Percentiles rank a stretch among this genome's conserved stretches.
Conservation (phyloP, 2,797 vertebrate genomes). For the Delichon dasypus region DNA sequence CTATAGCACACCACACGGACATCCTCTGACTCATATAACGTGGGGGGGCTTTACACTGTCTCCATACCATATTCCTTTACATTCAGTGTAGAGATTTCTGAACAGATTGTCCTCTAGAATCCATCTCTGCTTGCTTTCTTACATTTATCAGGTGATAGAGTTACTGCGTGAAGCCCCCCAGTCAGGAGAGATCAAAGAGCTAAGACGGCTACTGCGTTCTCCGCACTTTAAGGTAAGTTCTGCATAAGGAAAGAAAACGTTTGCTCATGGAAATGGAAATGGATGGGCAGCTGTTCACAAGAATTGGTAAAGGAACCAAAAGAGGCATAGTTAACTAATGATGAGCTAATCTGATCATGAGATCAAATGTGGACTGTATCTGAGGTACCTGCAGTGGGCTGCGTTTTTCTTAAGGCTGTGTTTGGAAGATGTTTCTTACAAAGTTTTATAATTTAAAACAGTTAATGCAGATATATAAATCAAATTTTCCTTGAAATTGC, state of each 20-base stretch:
- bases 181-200: conserved; percentile 85
- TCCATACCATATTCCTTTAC: not conserved
- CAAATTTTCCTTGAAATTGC: not conserved
- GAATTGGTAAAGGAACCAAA: not conserved
- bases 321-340: not conserved
- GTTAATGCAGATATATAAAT: not conserved
- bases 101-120: not conserved
- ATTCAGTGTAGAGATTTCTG: not conserved
- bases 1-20: not conserved
- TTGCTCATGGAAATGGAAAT: not conserved
- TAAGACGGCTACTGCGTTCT: conserved; percentile 81
- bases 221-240: conserved; percentile 86
- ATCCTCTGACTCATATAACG: fast-evolving
- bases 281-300: not conserved
- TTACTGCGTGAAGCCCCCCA: conserved; percentile 76
- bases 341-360: not conserved
- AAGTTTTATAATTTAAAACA: not conserved
- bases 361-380: not conserved
- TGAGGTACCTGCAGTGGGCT: not conserved
- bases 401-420: not conserved
- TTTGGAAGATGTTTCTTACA: not conserved
- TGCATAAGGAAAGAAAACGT: not conserved
- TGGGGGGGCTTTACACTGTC: not conserved
- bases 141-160: conserved; percentile 76
- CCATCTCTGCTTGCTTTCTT: not conserved